Percentiles rank a stretch among this genome's conserved stretches.
Evolutionary conservation across 2,113 vertebrate species (phyloP).

Genomic region (Myotis brandtii): DNA sequence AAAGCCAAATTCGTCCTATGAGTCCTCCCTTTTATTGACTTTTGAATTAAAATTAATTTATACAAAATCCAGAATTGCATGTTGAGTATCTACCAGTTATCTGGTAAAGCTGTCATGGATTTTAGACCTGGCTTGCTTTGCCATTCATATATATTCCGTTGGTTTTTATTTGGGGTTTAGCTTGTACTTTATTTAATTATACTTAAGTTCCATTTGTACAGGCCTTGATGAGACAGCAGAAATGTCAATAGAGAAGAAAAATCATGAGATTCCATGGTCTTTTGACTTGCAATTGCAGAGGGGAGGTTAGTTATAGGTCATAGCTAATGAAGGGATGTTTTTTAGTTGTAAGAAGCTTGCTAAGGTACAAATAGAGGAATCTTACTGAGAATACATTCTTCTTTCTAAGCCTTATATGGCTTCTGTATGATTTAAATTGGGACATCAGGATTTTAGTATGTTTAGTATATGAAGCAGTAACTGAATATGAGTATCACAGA

Average conservation of each 20-base stretch:
- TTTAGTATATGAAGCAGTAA: background rate
- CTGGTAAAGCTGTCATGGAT: background rate
- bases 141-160: constrained; percentile 28
- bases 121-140: constrained; percentile 37
- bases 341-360: background rate
- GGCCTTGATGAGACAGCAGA: constrained; percentile 70
- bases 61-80: background rate
- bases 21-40: background rate
- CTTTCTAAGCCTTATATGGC: background rate
- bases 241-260: constrained; percentile 63
- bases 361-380: background rate
- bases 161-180: constrained; percentile 64
- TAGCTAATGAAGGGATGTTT: background rate
- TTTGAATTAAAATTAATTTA: constrained; percentile 55
- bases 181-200: constrained; percentile 59
- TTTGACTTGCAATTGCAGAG: constrained; percentile 58
- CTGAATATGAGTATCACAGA: background rate
- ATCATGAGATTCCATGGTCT: constrained; percentile 51
- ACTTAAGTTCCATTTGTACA: constrained; percentile 66
- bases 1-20: background rate
- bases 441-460: background rate
- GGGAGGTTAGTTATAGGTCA: constrained; percentile 54
- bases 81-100: background rate
- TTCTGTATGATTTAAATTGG: background rate
- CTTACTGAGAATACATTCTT: background rate